phyloP scores from a whole-genome alignment of 53 echinoderm and acorn worm genomes.

The Hippasteria phrygiana region DNA sequence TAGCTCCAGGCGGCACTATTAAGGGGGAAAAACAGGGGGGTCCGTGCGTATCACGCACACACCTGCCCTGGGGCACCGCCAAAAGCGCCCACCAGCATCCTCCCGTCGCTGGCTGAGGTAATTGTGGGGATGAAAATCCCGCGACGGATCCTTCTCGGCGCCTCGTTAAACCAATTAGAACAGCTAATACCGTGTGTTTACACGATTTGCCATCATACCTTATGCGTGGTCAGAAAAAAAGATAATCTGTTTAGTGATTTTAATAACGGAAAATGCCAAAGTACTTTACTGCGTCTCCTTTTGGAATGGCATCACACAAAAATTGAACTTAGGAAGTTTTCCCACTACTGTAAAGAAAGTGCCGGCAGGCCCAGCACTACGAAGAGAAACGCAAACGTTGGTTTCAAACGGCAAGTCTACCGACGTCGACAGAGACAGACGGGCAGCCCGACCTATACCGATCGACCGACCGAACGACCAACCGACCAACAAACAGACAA shows the following conservation, averaged over 20 bases:
- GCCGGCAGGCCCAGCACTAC: too few relatives aligned
- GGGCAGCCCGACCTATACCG: too few relatives aligned
- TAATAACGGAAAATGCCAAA: constrained; percentile 54
- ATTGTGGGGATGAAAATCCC: constrained; percentile 61
- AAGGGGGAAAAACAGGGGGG: background rate
- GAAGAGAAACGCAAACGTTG: background rate
- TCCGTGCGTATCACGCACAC: constrained; percentile 24
- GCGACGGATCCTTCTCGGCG: constrained; percentile 49
- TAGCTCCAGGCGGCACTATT: constrained; percentile 2
- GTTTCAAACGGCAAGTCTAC: background rate
- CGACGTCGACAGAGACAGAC: too few relatives aligned
- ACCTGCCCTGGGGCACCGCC: constrained; percentile 49
- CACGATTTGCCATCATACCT: constrained; percentile 66
- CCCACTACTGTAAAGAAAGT: background rate
- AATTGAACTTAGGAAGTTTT: background rate
- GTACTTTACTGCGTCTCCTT: constrained; percentile 51
- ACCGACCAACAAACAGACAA: too few relatives aligned
- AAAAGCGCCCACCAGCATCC: constrained; percentile 46
- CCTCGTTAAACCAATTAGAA: constrained; percentile 66
- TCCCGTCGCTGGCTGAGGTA: constrained; percentile 43
- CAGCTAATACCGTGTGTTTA: constrained; percentile 67
- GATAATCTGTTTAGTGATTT: constrained; percentile 55
- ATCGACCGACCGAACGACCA: too few relatives aligned
- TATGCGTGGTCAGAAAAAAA: constrained; percentile 41
- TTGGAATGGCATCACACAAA: background rate